Evolutionary conservation across 2,797 vertebrate genomes (phyloP), one percentile per base, ranked within the genome.

Genomic region (Sebastes hubbsi): DNA sequence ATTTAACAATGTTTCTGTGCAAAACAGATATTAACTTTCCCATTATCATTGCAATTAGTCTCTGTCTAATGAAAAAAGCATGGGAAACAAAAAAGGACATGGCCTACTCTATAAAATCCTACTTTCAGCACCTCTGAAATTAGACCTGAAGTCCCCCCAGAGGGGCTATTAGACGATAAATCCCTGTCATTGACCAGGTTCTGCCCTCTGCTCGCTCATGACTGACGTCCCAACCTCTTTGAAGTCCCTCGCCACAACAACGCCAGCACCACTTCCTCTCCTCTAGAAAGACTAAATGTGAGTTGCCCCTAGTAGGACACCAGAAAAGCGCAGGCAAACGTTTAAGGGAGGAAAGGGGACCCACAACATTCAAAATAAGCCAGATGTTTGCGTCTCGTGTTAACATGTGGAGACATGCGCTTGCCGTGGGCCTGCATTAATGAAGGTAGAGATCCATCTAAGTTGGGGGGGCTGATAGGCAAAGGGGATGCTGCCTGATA

Each of bases 361-460:
- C 70, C 42, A 55, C 73, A 88, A 88, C 64, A 81, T 87, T 83
- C 66, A 88, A 85, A 89, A 88, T 85, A 82, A 86, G 67, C 89
- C 92, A 92, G 90, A 92, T 93, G 92, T 93, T 85, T 87, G 86
- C 46, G 7, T 89, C 80, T 80, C 75, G 59, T 78, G 74, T 70
- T 70, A 81, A 92, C 87, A 86, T 85, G 84, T 88, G 83, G 82
- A 91, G 88, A 86, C 74, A 60, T 83, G 72, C 66, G 71, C 52
- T 71, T 60, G 89, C 87, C 90, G 90, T 94, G 94, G 89, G 87
- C 82, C 82, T 94, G 93, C 93, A 94, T 95, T 92, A 95, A 95
- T 95, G 91, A 92, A 89, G 88, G 87, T 78, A 52, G 80, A 89
- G 90, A 89, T 90, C 88, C 80, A 89, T 90, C 58, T 87, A 36